These are phyloP conservation scores for Antheraea yamamai DNA, from an alignment of 2,888 invertebrate genomes.

Conservation along the genomic window DNA sequence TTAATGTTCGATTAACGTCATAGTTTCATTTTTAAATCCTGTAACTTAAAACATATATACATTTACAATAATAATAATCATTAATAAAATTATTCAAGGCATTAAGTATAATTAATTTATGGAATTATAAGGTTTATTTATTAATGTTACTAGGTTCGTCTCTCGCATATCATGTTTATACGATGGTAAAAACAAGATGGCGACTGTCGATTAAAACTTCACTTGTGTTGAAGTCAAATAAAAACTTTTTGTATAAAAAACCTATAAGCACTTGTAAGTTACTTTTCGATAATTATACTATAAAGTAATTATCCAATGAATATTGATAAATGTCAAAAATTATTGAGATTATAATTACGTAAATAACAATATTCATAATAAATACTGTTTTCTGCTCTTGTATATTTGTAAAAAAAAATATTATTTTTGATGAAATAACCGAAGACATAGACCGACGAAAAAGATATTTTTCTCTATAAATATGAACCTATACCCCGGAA, in stretches of 20 bases:
- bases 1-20: background rate
- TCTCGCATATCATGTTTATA: no score
- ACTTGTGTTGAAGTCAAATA: background rate
- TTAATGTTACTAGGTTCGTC: background rate
- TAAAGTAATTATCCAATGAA: background rate
- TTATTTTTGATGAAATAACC: no score
- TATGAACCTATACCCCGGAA: no score
- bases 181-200: background rate
- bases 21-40: constrained; percentile 12
- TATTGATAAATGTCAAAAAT: no score
- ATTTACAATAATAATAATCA: no score
- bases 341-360: no score
- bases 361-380: no score
- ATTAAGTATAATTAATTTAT: background rate
- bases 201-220: background rate
- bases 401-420: no score
- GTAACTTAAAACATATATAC: background rate
- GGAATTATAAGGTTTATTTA: background rate
- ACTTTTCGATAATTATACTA: background rate
- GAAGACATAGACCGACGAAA: no score
- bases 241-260: background rate
- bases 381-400: no score
- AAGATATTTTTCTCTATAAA: no score
- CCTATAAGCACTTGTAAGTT: background rate
- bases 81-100: background rate